A percentile compares a stretch with the other conserved stretches of the same genome.
phyloP scores from a whole-genome alignment of 2,888 invertebrate species.

The Eupeodes latifasciatus region DNA sequence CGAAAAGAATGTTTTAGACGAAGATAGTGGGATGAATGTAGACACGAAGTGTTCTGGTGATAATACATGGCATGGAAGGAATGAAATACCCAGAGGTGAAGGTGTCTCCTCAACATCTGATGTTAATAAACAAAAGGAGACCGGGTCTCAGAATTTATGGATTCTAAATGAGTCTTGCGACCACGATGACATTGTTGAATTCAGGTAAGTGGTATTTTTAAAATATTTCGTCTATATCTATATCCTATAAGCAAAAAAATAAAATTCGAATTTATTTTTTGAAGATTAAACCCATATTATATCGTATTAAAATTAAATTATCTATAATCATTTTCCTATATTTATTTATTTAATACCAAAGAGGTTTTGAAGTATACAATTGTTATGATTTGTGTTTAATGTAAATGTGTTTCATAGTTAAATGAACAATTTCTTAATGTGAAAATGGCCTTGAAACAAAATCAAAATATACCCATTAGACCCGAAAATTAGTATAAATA shows the following conservation, averaged over 20 bases:
- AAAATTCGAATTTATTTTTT: background rate
- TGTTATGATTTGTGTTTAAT: background rate
- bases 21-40: slow-evolving; percentile 44
- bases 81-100: background rate
- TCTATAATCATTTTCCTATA: too few species aligned
- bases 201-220: slow-evolving; percentile 78
- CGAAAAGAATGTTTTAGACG: slow-evolving; percentile 69
- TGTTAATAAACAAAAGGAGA: slow-evolving; percentile 45
- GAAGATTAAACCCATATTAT: background rate
- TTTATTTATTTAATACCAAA: too few species aligned
- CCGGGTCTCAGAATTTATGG: slow-evolving; percentile 78
- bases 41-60: slow-evolving; percentile 77
- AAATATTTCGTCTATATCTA: background rate
- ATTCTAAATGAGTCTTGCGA: slow-evolving; percentile 80
- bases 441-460: too few species aligned
- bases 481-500: too few species aligned
- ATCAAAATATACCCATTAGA: too few species aligned
- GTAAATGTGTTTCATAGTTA: too few species aligned
- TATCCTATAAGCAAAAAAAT: background rate
- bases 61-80: slow-evolving; percentile 78
- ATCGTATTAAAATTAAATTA: too few species aligned
- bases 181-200: slow-evolving; percentile 79
- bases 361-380: too few species aligned
- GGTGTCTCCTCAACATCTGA: background rate
- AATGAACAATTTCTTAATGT: too few species aligned